Evolutionary conservation across 2,113 vertebrate genomes (phyloP).

Genomic region (Erythrocercus mccallii): DNA sequence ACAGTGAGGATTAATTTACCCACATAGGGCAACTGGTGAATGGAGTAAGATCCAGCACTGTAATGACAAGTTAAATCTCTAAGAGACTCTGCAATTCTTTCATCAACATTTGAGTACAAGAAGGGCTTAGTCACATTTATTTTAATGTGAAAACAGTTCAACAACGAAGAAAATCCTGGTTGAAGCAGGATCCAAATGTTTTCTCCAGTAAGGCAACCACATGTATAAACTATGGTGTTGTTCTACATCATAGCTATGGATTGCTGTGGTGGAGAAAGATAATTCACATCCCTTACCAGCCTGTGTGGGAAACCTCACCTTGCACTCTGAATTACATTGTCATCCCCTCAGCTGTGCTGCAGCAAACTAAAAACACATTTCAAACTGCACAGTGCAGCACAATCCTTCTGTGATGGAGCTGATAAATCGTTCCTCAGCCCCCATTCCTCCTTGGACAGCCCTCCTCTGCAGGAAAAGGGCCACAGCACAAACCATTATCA

Average conservation of each 20-base stretch:
- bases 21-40: background rate
- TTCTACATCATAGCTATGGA: background rate
- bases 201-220: background rate
- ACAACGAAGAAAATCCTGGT: background rate
- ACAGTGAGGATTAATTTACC: background rate
- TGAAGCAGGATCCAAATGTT: background rate
- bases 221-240: rapidly evolving
- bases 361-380: background rate
- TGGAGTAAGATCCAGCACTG: background rate
- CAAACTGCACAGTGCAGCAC: background rate
- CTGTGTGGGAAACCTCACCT: background rate
- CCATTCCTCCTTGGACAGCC: background rate
- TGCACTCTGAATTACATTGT: rapidly evolving
- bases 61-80: rapidly evolving
- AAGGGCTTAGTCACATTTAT: background rate
- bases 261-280: background rate
- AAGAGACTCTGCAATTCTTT: background rate
- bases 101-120: rapidly evolving
- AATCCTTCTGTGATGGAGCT: background rate
- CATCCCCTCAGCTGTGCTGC: background rate
- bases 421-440: background rate
- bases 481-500: rapidly evolving
- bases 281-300: background rate
- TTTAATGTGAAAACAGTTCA: background rate
- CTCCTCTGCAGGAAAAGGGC: background rate